Conservation (phyloP, 2,113 vertebrate species). For the Trachemys scripta region DNA sequence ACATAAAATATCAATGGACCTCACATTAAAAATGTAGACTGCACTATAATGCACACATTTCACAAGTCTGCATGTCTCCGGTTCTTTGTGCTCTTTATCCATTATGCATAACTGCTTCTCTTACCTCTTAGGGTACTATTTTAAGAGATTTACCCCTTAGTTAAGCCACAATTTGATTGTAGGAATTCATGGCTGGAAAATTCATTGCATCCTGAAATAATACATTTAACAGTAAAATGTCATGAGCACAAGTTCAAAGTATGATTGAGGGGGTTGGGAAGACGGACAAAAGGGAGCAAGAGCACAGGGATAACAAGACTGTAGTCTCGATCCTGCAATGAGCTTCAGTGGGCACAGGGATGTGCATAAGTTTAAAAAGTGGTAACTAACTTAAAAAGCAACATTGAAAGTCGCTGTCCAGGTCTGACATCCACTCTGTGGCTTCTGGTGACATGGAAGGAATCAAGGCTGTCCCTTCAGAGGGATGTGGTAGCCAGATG, state of each 20-base stretch:
- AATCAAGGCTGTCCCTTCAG: background rate
- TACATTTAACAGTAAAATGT: background rate
- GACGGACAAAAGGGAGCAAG: background rate
- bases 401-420: background rate
- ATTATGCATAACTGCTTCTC: background rate
- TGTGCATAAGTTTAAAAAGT: background rate
- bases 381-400: background rate
- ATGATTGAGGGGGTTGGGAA: background rate
- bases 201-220: background rate
- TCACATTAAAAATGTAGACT: background rate
- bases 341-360: background rate
- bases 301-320: background rate
- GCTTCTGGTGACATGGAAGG: background rate
- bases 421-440: background rate
- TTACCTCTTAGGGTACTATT: background rate
- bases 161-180: background rate
- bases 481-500: background rate
- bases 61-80: slow-evolving; percentile 4
- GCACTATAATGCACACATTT: slow-evolving; percentile 11
- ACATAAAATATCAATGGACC: background rate
- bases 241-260: background rate
- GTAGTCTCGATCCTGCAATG: background rate
- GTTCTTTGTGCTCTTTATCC: slow-evolving; percentile 27
- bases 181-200: background rate
- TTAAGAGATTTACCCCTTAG: background rate